Percentiles rank a stretch among this genome's conserved stretches.
Evolutionary conservation across 2,888 invertebrate genomes (phyloP).

Genomic region (Andrena marginata): DNA sequence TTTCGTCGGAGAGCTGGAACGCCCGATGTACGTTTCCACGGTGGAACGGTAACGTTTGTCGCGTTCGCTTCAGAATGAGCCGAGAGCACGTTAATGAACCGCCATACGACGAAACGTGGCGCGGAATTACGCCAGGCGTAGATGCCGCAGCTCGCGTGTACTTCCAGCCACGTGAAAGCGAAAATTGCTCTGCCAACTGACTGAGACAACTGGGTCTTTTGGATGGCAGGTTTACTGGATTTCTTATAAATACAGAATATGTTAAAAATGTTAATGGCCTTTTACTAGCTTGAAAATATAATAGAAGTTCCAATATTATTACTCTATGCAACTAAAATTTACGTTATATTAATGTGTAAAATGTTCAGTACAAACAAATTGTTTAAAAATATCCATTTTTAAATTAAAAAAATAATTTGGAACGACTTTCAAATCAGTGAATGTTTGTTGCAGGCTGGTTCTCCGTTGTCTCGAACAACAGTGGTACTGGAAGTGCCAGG

Average conservation of each 20-base stretch:
- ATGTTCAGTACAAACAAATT: no score
- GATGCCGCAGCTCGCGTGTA: slow-evolving; percentile 56
- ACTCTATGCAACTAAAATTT: no score
- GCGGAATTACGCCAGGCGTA: slow-evolving; percentile 63
- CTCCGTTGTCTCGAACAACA: slow-evolving; percentile 81
- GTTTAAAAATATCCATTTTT: no score
- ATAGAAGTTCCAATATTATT: no score
- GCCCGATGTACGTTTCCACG: slow-evolving; percentile 58
- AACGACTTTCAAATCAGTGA: no score
- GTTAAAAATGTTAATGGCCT: no score
- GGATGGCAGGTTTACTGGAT: neutral
- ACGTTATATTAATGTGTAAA: no score
- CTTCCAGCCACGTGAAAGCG: slow-evolving; percentile 69
- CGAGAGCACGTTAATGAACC: slow-evolving; percentile 59
- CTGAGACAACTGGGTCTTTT: slow-evolving; percentile 7
- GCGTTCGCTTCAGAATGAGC: slow-evolving; percentile 65
- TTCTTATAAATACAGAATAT: no score
- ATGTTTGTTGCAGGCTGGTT: slow-evolving; percentile 80
- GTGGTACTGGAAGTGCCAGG: slow-evolving; percentile 82
- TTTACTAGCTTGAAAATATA: no score
- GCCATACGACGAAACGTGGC: slow-evolving; percentile 38
- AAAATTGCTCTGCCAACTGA: slow-evolving; percentile 53
- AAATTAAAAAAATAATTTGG: no score
- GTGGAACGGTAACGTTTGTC: slow-evolving; percentile 72
- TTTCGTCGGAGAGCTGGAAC: slow-evolving; percentile 65